Conservation (phyloP, 2,888 invertebrate genomes). For the Carabus problematicus region DNA sequence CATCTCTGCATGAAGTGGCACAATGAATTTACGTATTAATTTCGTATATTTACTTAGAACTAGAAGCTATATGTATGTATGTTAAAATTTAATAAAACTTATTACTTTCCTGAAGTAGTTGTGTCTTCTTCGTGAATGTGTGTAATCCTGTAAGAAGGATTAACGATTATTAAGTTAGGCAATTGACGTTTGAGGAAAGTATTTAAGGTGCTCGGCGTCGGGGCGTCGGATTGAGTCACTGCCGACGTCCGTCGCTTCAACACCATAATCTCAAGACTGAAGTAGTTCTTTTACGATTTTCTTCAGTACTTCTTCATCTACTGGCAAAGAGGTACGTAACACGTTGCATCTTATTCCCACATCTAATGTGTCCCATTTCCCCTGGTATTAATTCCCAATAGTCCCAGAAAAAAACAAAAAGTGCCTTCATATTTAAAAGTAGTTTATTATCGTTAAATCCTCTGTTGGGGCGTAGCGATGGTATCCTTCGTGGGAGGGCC, state of each 20-base stretch:
- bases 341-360: too few species aligned
- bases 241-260: not conserved
- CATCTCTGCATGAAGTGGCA: too few species aligned
- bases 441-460: too few species aligned
- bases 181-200: conserved; percentile 10
- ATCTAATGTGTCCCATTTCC: too few species aligned
- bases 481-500: conserved; percentile 63
- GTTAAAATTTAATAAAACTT: not conserved
- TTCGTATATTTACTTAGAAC: not conserved
- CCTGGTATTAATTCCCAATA: conserved; percentile 9
- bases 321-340: not conserved
- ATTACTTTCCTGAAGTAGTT: conserved; percentile 3
- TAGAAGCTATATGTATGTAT: too few species aligned
- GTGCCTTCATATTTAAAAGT: too few species aligned
- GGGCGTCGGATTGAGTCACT: not conserved
- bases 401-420: too few species aligned
- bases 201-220: conserved; percentile 29
- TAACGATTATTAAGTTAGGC: conserved; percentile 42
- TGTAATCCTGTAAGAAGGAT: conserved; percentile 36
- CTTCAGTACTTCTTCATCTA: conserved; percentile 46
- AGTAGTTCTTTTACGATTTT: conserved; percentile 51
- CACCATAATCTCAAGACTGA: conserved; percentile 45
- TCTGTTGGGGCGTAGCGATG: conserved; percentile 44
- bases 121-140: not conserved
- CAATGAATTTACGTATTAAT: too few species aligned